Evolutionary conservation across 1,140 invertebrate species (phyloP), one percentile per base, ranked within the genome.

Genomic region (Drosophila willistoni): DNA sequence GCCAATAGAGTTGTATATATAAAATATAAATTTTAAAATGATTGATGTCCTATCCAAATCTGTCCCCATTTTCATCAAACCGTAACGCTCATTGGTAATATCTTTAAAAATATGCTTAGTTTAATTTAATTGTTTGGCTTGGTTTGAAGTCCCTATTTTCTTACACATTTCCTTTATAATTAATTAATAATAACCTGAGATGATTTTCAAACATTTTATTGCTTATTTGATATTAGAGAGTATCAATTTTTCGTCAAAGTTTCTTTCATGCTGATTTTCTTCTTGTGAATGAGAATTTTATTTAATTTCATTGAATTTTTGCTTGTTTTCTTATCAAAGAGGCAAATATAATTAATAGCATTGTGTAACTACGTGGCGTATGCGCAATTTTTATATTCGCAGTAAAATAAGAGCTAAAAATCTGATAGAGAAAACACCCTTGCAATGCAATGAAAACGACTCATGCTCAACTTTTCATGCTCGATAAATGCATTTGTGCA

Each of bases 401-500:
- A 47, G 29, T 7, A 29, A 47, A 47, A 14, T 5, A 68, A 75
- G 47, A 65, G 25, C 54, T 41, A 75, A 62, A 44, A 67, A 57
- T 59, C 68, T 75, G 57, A 74, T 62, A 44, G 41, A 34, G 33
- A 44, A 44, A 44, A 57, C 41, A 34, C 44, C 47, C 41, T 36
- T 3, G 34, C 36, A 67, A 47, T 13, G 47, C 57, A 51, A 12
- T 36, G 7, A 33, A 67, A 55, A 64, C 71, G 44, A 74, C 39
- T 74, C 71, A 34, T 74, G 71, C 44, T 64, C 73, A 73, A 62
- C 65, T 70, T 75, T 76, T 76, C 66, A 76, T 67, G 66, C 70
- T 64, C 79, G 71, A 87, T 70, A 82, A 86, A 87, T 79, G 79
- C 75, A 86, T 85, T 82, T 79, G 75, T 62, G 83, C 83, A 87